Conservation (phyloP, 2,113 vertebrate genomes). For the Dicerorhinus sumatrensis region DNA sequence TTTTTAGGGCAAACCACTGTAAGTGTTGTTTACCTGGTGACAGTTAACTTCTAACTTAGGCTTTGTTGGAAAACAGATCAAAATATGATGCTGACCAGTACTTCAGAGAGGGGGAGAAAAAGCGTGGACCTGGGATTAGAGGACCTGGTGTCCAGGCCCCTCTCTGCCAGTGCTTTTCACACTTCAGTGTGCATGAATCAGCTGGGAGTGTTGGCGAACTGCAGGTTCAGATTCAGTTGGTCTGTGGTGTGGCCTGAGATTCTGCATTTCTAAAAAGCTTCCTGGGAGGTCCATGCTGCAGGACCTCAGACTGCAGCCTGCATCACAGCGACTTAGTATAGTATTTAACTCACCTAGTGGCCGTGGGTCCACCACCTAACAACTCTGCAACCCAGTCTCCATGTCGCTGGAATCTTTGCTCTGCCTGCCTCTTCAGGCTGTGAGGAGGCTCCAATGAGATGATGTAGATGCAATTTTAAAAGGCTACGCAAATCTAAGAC, state of each 20-base stretch:
- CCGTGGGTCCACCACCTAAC: background rate
- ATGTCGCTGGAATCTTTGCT: slow-evolving; percentile 49
- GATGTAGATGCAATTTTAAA: slow-evolving; percentile 49
- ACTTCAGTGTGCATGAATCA: background rate
- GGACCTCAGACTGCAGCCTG: background rate
- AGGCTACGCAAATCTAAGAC: background rate
- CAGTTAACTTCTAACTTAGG: slow-evolving; percentile 78
- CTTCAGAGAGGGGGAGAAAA: background rate
- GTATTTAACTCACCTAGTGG: background rate
- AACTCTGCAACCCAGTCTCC: background rate
- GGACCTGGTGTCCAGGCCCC: background rate
- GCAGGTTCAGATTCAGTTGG: background rate
- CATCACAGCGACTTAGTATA: background rate
- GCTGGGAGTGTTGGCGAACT: background rate
- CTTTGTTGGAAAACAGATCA: slow-evolving; percentile 46
- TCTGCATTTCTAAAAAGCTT: background rate
- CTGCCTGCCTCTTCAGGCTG: background rate
- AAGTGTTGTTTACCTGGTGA: slow-evolving; percentile 71
- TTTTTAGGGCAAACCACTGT: slow-evolving; percentile 79
- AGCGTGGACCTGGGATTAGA: background rate
- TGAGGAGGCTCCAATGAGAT: slow-evolving; percentile 48
- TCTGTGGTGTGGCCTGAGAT: background rate
- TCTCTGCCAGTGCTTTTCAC: slow-evolving; percentile 10
- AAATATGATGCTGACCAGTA: background rate
- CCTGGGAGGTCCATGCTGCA: too few relatives aligned